Evolutionary conservation across 2,888 invertebrate genomes (phyloP).

Genomic region (Tenodera sinensis): DNA sequence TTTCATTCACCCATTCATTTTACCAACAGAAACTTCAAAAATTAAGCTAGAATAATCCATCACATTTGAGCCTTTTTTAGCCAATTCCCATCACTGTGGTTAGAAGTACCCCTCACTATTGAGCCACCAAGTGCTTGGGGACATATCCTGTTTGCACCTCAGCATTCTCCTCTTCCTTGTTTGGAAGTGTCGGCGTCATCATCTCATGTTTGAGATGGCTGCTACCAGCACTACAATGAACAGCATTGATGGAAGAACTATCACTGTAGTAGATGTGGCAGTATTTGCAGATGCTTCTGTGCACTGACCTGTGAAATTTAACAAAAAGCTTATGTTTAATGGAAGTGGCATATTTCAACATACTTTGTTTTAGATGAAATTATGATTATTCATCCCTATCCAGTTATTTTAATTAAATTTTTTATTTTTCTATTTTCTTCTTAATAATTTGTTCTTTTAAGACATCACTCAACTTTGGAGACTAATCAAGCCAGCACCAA

Average conservation of each 20-base stretch:
- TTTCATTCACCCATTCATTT: neutral
- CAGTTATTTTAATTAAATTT: too few relatives aligned
- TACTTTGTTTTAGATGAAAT: too few relatives aligned
- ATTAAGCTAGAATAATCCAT: neutral
- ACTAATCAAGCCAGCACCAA: too few relatives aligned
- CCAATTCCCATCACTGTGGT: neutral
- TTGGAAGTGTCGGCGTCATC: slow-evolving; percentile 21
- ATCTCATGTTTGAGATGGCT: slow-evolving; percentile 20
- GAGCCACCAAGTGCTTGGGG: slow-evolving; percentile 12
- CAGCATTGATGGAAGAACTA: slow-evolving; percentile 16
- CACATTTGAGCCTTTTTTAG: neutral
- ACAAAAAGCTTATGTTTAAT: neutral
- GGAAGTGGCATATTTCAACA: too few relatives aligned
- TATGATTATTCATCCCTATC: too few relatives aligned
- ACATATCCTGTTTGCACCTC: neutral
- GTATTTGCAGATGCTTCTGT: slow-evolving; percentile 32
- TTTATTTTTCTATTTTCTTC: too few relatives aligned
- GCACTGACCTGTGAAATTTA: slow-evolving; percentile 33
- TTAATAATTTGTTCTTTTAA: too few relatives aligned
- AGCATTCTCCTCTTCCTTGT: neutral
- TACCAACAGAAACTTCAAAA: neutral
- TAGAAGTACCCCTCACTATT: slow-evolving; percentile 18
- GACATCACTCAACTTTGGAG: too few relatives aligned
- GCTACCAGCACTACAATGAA: slow-evolving; percentile 17
- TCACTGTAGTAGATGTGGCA: slow-evolving; percentile 18